A percentile compares a stretch with the other conserved stretches of the same genome.
Evolutionary conservation across 2,113 vertebrate species (phyloP).

Genomic region (Platichthys stellatus): DNA sequence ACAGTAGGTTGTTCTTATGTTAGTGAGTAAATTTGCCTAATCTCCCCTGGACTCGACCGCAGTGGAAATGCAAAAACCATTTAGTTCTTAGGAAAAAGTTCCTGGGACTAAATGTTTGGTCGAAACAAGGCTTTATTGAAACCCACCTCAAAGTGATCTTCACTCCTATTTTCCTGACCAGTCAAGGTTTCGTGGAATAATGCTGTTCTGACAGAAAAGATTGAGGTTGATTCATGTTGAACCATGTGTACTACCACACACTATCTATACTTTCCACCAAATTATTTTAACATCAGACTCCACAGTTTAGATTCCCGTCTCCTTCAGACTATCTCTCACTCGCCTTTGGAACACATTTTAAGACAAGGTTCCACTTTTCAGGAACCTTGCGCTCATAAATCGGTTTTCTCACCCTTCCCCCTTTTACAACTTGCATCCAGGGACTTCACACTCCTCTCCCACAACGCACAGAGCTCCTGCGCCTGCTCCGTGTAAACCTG

Average conservation of each 20-base stretch:
- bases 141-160: too few relatives aligned
- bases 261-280: too few relatives aligned
- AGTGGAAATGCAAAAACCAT: not conserved
- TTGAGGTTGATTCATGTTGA: too few relatives aligned
- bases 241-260: too few relatives aligned
- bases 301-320: too few relatives aligned
- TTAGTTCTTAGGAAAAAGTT: not conserved
- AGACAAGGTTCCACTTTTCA: not conserved
- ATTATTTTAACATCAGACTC: too few relatives aligned
- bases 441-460: slow-evolving; percentile 18
- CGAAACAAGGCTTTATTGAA: too few relatives aligned
- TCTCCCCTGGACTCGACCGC: not conserved
- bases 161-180: too few relatives aligned
- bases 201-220: too few relatives aligned
- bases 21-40: not conserved
- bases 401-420: slow-evolving; percentile 5
- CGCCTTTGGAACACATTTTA: not conserved
- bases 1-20: not conserved
- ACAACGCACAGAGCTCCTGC: not conserved
- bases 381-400: slow-evolving; percentile 11
- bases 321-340: not conserved
- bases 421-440: slow-evolving; percentile 11
- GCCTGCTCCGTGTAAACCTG: slow-evolving; percentile 40
- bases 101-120: too few relatives aligned
- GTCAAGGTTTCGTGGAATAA: too few relatives aligned